phyloP scores from a whole-genome alignment of 2,797 vertebrate genomes.

The Malurus splendens region DNA sequence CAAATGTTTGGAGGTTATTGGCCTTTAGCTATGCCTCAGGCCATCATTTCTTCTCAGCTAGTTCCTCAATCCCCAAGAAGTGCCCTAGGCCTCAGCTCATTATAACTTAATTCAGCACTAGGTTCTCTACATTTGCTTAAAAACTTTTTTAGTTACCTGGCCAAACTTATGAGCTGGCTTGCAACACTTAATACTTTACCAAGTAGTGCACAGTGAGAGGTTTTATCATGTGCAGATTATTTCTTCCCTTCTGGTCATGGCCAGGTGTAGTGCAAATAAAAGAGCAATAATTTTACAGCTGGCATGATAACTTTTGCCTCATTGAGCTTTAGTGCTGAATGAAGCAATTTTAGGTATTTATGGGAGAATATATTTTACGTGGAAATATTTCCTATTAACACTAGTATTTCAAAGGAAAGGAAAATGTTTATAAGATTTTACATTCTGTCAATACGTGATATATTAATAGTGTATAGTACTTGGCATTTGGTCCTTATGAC shows the following conservation, averaged over 20 bases:
- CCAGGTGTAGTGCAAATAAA: not conserved
- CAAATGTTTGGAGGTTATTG: slow-evolving; percentile 15
- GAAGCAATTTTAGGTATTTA: not conserved
- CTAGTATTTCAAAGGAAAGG: not conserved
- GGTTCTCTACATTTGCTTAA: not conserved
- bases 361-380: not conserved
- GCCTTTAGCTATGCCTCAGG: slow-evolving; percentile 52
- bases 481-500: not conserved
- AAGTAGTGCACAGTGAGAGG: not conserved
- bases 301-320: not conserved
- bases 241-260: not conserved
- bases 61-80: slow-evolving; percentile 13
- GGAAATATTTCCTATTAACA: not conserved
- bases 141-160: not conserved
- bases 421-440: not conserved
- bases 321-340: not conserved
- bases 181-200: not conserved
- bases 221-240: not conserved
- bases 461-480: not conserved
- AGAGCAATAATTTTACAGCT: not conserved
- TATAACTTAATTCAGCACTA: slow-evolving; percentile 25
- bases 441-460: not conserved
- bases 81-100: not conserved
- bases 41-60: not conserved
- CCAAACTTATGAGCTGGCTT: not conserved